These are phyloP conservation scores for Punctoribates punctum DNA, from an alignment of 2,888 invertebrate genomes.

Conservation along the genomic window DNA sequence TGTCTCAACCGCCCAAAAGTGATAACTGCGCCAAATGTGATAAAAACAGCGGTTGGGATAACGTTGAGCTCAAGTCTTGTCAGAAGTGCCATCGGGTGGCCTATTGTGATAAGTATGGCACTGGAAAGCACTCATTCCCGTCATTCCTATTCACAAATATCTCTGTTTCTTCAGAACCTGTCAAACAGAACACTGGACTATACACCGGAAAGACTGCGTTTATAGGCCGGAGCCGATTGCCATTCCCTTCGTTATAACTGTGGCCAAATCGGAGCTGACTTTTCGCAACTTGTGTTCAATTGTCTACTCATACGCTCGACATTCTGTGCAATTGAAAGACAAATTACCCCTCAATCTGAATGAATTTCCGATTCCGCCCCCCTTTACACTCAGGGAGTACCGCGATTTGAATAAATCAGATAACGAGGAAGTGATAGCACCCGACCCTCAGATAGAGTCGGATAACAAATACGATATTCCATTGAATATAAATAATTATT, in stretches of 20 bases:
- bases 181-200: constrained; percentile 55
- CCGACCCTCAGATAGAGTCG: background rate
- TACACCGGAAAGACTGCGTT: constrained; percentile 48
- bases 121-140: too few species aligned
- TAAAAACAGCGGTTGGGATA: constrained; percentile 50
- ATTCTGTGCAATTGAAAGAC: constrained; percentile 38
- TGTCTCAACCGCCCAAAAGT: constrained; percentile 19
- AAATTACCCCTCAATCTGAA: background rate
- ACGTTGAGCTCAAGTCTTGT: constrained; percentile 53
- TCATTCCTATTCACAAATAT: background rate
- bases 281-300: constrained; percentile 54
- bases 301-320: constrained; percentile 55
- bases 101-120: constrained; percentile 58
- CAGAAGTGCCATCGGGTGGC: constrained; percentile 56
- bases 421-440: background rate
- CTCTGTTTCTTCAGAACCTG: constrained; percentile 51
- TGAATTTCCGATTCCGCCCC: constrained; percentile 21
- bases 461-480: background rate
- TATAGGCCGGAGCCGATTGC: constrained; percentile 52
- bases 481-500: constrained; percentile 51
- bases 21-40: constrained; percentile 54
- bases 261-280: constrained; percentile 55
- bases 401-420: background rate
- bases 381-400: background rate
- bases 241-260: constrained; percentile 56